Percentiles rank a stretch among this genome's conserved stretches.
These are phyloP conservation scores for Macrobrachium rosenbergii DNA, from an alignment of 1,140 invertebrate genomes.

Conservation along the genomic window DNA sequence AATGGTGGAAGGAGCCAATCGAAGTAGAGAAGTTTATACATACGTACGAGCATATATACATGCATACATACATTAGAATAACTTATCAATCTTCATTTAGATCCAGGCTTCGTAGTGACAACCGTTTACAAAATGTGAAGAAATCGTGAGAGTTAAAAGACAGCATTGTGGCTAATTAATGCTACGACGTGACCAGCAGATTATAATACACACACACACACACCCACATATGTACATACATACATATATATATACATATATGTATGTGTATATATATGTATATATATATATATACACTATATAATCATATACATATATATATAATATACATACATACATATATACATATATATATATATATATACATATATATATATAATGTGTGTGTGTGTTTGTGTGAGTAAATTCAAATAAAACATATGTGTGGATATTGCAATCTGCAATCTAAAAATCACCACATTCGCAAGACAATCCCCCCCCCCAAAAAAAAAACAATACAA, in stretches of 20 bases:
- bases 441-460: too few relatives aligned
- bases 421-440: too few relatives aligned
- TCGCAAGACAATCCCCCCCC: too few relatives aligned
- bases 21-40: not conserved
- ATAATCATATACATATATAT: not conserved
- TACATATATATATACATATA: slow-evolving; percentile 10
- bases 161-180: too few relatives aligned
- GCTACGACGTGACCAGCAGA: too few relatives aligned
- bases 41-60: not conserved
- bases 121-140: too few relatives aligned
- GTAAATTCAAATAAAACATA: not conserved
- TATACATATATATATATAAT: slow-evolving; percentile 1
- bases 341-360: slow-evolving; percentile 15
- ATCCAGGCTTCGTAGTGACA: too few relatives aligned
- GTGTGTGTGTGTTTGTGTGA: too few relatives aligned
- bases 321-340: not conserved
- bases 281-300: slow-evolving; percentile 18
- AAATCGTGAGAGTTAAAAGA: too few relatives aligned
- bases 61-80: too few relatives aligned
- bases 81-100: too few relatives aligned
- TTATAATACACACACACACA: not conserved
- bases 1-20: not conserved
- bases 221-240: not conserved
- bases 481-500: not conserved
- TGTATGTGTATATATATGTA: not conserved